These are phyloP conservation scores for Lamellibrachia satsuma DNA, from an alignment of 2,888 invertebrate genomes.

Conservation along the genomic window DNA sequence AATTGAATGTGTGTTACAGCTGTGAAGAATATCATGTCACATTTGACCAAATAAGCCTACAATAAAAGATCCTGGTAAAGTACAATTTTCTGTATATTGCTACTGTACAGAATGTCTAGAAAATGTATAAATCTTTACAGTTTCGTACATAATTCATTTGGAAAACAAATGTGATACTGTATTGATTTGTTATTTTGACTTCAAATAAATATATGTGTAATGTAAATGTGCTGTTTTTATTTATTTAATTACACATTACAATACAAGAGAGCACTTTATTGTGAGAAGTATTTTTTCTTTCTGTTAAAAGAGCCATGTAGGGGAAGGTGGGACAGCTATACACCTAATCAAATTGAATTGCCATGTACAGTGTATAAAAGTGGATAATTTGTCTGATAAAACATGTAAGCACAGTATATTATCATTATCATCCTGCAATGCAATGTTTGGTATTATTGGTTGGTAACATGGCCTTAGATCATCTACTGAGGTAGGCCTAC, in stretches of 20 bases:
- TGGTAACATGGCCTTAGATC: too few species aligned
- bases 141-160: neutral
- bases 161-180: neutral
- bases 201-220: neutral
- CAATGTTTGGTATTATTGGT: too few species aligned
- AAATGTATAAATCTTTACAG: neutral
- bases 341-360: too few species aligned
- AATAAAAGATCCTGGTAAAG: neutral
- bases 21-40: neutral
- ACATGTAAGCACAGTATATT: too few species aligned
- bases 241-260: neutral
- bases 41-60: neutral
- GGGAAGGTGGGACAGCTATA: too few species aligned
- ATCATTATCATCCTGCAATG: too few species aligned
- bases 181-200: neutral
- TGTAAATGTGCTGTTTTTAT: neutral
- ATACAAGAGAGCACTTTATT: neutral
- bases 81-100: neutral
- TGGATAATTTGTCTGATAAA: too few species aligned
- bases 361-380: too few species aligned
- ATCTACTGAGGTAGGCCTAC: too few species aligned
- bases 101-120: conserved; percentile 13
- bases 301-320: neutral
- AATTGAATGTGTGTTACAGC: conserved; percentile 10
- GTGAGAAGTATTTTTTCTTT: neutral